Percentiles rank a stretch among this genome's conserved stretches.
Evolutionary conservation across 2,888 invertebrate species (phyloP).

Genomic region (Epiblema foenella): DNA sequence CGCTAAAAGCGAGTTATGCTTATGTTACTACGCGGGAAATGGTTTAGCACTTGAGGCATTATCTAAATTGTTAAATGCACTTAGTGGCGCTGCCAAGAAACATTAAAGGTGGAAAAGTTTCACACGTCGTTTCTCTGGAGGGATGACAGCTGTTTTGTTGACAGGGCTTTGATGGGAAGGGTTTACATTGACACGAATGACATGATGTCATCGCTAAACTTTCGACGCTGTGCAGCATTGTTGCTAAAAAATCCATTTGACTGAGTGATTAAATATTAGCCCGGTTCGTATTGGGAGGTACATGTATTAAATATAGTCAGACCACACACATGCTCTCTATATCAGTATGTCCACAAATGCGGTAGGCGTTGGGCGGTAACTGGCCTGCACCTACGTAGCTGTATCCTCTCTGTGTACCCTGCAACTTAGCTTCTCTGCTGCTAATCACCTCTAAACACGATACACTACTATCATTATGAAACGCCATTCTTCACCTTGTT

Average conservation of each 20-base stretch:
- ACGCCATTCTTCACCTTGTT: conserved; percentile 76
- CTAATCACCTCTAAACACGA: conserved; percentile 77
- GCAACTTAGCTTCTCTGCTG: conserved; percentile 67
- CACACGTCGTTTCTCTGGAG: conserved; percentile 58
- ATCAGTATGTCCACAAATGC: conserved; percentile 74
- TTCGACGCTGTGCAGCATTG: conserved; percentile 9
- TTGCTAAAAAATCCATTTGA: conserved; percentile 6
- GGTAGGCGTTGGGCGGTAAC: conserved; percentile 61
- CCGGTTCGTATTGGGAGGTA: conserved; percentile 8
- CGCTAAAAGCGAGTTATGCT: conserved; percentile 65
- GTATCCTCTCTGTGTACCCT: conserved; percentile 65
- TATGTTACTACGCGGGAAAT: conserved; percentile 63
- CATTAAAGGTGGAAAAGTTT: conserved; percentile 58
- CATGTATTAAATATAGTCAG: conserved; percentile 49
- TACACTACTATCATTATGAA: conserved; percentile 73
- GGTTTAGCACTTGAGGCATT: conserved; percentile 66
- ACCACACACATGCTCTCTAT: conserved; percentile 71
- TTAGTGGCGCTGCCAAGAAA: conserved; percentile 61
- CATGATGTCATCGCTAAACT: conserved; percentile 22
- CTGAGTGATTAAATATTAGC: conserved; percentile 1
- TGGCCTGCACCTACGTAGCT: conserved; percentile 59
- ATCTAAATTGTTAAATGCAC: conserved; percentile 79
- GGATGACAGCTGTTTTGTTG: conserved; percentile 48
- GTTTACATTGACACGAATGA: conserved; percentile 24
- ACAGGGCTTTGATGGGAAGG: conserved; percentile 17